Evolutionary conservation across 1,140 invertebrate species (phyloP), one percentile per base, ranked within the genome.

Genomic region (Anastrepha ludens): DNA sequence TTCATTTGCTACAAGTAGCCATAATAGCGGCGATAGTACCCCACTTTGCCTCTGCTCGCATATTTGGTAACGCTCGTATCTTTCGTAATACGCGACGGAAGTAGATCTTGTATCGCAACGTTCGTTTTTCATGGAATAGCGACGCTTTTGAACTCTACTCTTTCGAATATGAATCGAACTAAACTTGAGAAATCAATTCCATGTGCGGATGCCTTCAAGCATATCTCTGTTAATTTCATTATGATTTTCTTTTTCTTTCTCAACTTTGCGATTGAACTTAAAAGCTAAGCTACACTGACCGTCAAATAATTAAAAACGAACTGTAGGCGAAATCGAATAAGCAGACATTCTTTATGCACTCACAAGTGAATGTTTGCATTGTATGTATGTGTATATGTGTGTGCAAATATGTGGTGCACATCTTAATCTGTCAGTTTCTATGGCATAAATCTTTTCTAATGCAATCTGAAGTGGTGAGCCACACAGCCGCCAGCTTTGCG

Each of bases 391-490:
- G 3, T 55, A 2, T 11, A 2, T 55, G 11, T 11, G 11, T 55
- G 11, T 55, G 50, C 11, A 55, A 0, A 8, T 55, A 8, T 55
- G 50, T 55, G 11, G 11, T 55, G 50, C 11, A 11, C 50, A 20
- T 39, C 64, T 41, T 67, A 13, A 47, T 17, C 70, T 9, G 41
- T n/a, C 70, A 74, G 20, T 50, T 11, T n/a, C 70, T 47, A n/a
- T 47, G 15, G 41, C 74, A 55, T 47, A 70, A 81, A 81, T 81
- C 44, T 81, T 55, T 29, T 81, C 74, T 58, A 81, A 81, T 81
- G 74, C 74, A 81, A 81, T 20, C 74, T 58, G 47, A 81, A 81
- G 74, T 81, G 50, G 9, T 50, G 20, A 55, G 47, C 74, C 74
- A 11, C 47, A 81, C 44, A 55, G 3, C 74, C 8, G 74, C 44